Evolutionary conservation across 2,797 vertebrate genomes (phyloP).

Genomic region (Esox masquinongy): DNA sequence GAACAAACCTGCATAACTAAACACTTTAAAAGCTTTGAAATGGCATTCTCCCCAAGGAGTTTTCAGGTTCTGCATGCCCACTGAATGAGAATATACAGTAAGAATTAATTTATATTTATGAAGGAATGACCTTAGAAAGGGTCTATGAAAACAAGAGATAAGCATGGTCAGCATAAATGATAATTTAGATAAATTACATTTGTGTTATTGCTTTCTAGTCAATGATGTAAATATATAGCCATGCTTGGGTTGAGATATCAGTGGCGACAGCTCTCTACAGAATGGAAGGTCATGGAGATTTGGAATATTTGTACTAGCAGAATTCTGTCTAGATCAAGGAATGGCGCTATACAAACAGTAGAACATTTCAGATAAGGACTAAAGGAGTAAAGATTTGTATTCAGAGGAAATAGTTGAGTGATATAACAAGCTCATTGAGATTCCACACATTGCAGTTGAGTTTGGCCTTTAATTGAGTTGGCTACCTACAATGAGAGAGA

Average conservation of each 20-base stretch:
- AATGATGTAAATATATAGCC: not conserved
- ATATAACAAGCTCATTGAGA: not conserved
- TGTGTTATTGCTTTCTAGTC: not conserved
- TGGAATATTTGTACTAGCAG: slow-evolving; percentile 2
- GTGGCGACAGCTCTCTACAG: not conserved
- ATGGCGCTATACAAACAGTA: not conserved
- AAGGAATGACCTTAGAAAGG: not conserved
- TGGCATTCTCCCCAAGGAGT: not conserved
- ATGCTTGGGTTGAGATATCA: not conserved
- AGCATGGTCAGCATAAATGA: not conserved
- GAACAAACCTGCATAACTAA: not conserved
- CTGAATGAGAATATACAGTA: not conserved
- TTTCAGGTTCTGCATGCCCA: not conserved
- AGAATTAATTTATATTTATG: not conserved
- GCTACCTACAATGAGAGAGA: not conserved
- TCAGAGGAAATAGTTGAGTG: not conserved
- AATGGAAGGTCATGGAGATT: slow-evolving; percentile 1
- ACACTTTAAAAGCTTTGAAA: not conserved
- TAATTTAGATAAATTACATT: not conserved
- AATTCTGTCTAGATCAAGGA: not conserved
- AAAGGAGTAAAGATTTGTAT: not conserved
- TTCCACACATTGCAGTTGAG: not conserved
- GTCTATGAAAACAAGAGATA: not conserved
- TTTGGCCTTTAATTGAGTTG: not conserved
- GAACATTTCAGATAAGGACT: not conserved